These are phyloP conservation scores for Meloidogyne exigua DNA, from an alignment of 1,140 invertebrate genomes.

Conservation along the genomic window DNA sequence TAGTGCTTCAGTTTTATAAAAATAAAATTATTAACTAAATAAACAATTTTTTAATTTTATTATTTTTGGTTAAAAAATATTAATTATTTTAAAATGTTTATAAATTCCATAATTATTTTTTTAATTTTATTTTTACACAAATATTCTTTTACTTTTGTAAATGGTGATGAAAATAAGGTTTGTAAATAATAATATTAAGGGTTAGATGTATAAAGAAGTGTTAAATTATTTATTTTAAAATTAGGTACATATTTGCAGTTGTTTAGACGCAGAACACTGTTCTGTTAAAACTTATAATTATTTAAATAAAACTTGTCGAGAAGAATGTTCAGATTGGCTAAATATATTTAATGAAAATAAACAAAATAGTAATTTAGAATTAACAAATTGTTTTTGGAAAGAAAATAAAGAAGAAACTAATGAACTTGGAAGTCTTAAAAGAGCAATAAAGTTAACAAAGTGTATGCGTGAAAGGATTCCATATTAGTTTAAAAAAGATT, in stretches of 20 bases:
- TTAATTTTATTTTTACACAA: too few relatives aligned
- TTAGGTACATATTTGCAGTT: conserved; percentile 11
- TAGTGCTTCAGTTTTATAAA: too few relatives aligned
- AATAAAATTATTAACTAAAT: too few relatives aligned
- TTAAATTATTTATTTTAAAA: conserved; percentile 4
- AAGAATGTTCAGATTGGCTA: conserved; percentile 11
- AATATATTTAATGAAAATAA: background rate
- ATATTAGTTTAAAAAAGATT: conserved; percentile 13
- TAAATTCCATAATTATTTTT: too few relatives aligned
- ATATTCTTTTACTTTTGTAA: too few relatives aligned
- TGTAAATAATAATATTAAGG: too few relatives aligned
- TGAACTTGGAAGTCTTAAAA: conserved; percentile 4
- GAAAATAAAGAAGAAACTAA: background rate
- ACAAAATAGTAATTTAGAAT: background rate
- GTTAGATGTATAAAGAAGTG: too few relatives aligned
- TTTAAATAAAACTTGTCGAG: conserved; percentile 3
- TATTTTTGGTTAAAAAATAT: too few relatives aligned
- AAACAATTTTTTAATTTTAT: too few relatives aligned
- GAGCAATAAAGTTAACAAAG: background rate
- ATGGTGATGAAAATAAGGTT: too few relatives aligned
- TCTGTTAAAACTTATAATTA: background rate
- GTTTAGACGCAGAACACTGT: conserved; percentile 1
- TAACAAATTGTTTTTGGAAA: conserved; percentile 16
- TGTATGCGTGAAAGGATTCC: conserved; percentile 14
- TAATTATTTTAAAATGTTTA: too few relatives aligned